Evolutionary conservation across 2,888 invertebrate genomes (phyloP).

Genomic region (Chesias legatella): DNA sequence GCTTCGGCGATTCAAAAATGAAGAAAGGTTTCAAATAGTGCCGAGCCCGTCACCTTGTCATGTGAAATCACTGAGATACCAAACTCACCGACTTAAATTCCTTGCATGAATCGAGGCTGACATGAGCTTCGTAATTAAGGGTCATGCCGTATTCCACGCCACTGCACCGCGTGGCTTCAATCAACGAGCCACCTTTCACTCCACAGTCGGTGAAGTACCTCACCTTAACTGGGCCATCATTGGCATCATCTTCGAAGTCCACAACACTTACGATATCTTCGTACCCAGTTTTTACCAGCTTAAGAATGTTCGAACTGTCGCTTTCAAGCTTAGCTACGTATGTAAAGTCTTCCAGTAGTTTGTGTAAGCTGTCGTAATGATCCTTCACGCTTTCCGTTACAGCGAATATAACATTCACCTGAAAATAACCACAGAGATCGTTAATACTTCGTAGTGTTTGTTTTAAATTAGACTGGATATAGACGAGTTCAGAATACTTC

Average conservation of each 20-base stretch:
- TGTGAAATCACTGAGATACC: neutral
- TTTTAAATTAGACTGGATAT: neutral
- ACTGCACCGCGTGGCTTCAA: conserved; percentile 79
- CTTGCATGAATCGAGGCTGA: conserved; percentile 80
- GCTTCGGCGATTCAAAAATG: too few species aligned
- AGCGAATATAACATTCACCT: conserved; percentile 93
- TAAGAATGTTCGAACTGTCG: conserved; percentile 92
- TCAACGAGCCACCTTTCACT: conserved; percentile 62
- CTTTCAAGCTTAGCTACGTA: conserved; percentile 88
- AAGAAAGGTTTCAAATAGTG: neutral
- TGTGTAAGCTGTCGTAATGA: conserved; percentile 85
- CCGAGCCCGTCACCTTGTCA: neutral
- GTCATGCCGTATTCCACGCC: conserved; percentile 82
- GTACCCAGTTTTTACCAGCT: conserved; percentile 90
- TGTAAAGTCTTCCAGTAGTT: conserved; percentile 85
- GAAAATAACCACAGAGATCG: conserved; percentile 35
- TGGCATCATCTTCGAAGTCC: conserved; percentile 80
- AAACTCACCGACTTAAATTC: conserved; percentile 65
- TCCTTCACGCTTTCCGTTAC: conserved; percentile 85
- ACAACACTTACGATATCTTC: conserved; percentile 85
- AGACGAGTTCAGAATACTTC: neutral
- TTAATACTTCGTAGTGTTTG: conserved; percentile 5
- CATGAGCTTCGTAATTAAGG: conserved; percentile 82
- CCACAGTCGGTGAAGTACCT: conserved; percentile 88
- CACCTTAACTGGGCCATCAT: conserved; percentile 81